Conservation (phyloP, 2,888 invertebrate genomes). For the Zonitis immaculata region DNA sequence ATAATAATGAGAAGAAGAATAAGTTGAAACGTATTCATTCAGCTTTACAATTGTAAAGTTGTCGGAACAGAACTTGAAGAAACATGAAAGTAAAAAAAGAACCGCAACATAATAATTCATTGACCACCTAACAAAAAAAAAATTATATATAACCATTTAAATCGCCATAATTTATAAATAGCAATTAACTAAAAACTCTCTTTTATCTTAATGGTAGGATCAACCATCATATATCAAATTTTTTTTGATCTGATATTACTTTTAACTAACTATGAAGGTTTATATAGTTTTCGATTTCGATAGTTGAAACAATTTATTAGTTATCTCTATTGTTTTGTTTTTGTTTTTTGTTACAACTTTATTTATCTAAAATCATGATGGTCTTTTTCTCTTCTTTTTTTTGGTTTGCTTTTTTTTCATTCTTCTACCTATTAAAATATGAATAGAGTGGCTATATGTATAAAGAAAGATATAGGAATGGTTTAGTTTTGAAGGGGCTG, state of each 20-base stretch:
- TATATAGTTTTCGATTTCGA: neutral
- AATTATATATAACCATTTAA: conserved; percentile 1
- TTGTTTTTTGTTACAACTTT: neutral
- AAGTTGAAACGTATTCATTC: no score
- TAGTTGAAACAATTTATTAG: neutral
- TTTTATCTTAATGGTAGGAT: neutral
- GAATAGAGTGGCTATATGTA: neutral
- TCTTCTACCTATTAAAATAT: neutral
- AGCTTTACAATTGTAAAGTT: neutral
- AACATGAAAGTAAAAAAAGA: neutral
- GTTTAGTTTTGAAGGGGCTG: neutral
- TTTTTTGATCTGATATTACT: neutral
- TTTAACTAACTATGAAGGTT: no score
- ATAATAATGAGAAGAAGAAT: no score
- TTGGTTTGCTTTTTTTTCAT: neutral
- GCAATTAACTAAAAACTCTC: neutral
- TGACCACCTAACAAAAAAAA: neutral
- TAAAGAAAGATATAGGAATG: neutral
- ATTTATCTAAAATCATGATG: neutral
- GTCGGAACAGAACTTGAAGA: neutral
- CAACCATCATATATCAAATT: neutral
- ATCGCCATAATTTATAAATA: conserved; percentile 1
- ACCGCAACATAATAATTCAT: conserved; percentile 1
- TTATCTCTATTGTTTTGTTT: neutral
- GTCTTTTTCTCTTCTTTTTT: no score